Evolutionary conservation across 1,140 invertebrate genomes (phyloP).

Genomic region (Augochlora pura): DNA sequence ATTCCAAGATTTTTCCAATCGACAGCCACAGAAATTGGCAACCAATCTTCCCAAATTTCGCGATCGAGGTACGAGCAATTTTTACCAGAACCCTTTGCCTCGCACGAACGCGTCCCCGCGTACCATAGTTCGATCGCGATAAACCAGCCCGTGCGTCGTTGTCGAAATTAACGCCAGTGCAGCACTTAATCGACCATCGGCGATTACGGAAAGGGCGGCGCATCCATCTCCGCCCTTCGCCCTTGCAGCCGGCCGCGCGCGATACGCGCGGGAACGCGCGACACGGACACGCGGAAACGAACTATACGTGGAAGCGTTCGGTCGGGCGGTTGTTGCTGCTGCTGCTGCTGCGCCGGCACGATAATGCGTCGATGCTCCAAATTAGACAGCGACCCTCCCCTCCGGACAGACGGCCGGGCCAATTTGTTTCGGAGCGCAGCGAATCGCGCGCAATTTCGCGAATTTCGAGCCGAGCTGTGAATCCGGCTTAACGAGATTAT

Average conservation of each 20-base stretch:
- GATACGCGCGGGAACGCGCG: neutral
- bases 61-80: no score
- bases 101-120: no score
- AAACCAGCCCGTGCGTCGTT: neutral
- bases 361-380: conserved; percentile 25
- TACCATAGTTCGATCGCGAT: neutral
- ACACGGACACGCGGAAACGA: no score
- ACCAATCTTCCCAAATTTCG: no score
- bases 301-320: neutral
- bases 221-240: neutral
- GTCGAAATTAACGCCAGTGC: neutral
- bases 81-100: no score
- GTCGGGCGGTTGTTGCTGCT: no score
- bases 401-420: conserved; percentile 4
- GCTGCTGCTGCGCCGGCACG: neutral
- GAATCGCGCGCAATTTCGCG: conserved; percentile 40
- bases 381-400: conserved; percentile 26
- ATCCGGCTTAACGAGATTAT: conserved; percentile 56
- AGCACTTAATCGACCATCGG: conserved; percentile 24
- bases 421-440: conserved; percentile 29
- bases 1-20: no score
- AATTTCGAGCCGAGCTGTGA: conserved; percentile 32
- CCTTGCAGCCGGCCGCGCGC: neutral
- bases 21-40: no score
- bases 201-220: conserved; percentile 9